Evolutionary conservation across 2,797 vertebrate species (phyloP), one percentile per base, ranked within the genome.

Genomic region (Gastrophryne carolinensis): DNA sequence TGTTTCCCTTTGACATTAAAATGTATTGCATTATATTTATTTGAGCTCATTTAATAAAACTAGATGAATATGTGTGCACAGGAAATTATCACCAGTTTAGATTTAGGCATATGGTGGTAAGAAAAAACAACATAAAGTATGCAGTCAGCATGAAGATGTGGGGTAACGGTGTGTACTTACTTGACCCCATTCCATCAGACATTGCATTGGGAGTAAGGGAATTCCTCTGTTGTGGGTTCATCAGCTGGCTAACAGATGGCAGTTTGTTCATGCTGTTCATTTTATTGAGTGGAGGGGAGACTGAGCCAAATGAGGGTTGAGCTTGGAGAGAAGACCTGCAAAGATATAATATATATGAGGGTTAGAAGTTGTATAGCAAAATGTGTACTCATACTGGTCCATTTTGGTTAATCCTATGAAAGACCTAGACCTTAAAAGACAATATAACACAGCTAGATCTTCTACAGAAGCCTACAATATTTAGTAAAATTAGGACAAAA

Each of bases 191-290:
- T 86, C 94, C 92, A 79, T 94, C 94, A 0, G 93, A 86, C 86
- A 99, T 96, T 86, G 92, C 86, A 81, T 96, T 96, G 1, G 96
- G 98, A 63, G 97, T 98, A 84, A 99, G 93, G 11, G 93, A 90
- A 63, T 96, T 98, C 80, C 97, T 94, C 88, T 98, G 97, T 85
- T 99, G 98, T 13, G 96, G 96, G 89, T 98, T 99, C 85, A 99
- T 99, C 47, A 99, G 94, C 87, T 99, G 98, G 86, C 97, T 99
- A 90, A 99, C 97, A 0, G 98, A 99, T 19, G 98, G 98, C 75
- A 99, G 90, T 86, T 99, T 99, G 93, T 98, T 98, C 90, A 98
- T 91, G 82, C 86, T 90, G 83, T 87, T 90, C 88, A 92, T 91
- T 84, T 99, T 99, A 83, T 91, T 89, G 27, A 97, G 94, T 0